Evolutionary conservation across 1,140 invertebrate species (phyloP).

Genomic region (Plutomurus gul): DNA sequence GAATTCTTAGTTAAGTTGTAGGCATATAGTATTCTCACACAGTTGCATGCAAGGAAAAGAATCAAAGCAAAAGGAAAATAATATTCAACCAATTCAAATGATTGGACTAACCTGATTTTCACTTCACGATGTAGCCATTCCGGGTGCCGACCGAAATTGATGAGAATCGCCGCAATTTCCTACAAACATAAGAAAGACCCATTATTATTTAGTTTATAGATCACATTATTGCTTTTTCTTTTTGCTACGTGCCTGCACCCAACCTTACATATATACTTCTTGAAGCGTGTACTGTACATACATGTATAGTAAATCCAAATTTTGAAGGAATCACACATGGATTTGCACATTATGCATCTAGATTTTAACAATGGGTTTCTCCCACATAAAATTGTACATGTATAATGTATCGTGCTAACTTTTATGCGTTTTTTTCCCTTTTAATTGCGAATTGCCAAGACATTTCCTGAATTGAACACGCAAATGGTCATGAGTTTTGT

Average conservation of each 20-base stretch:
- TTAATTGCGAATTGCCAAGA: too few relatives aligned
- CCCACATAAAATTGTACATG: too few relatives aligned
- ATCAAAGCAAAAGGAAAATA: not conserved
- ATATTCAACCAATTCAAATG: constrained; percentile 39
- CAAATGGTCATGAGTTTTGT: too few relatives aligned
- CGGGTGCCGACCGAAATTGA: constrained; percentile 92
- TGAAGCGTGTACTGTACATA: not conserved
- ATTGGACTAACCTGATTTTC: constrained; percentile 84
- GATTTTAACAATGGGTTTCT: too few relatives aligned
- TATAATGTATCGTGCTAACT: too few relatives aligned
- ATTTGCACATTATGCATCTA: too few relatives aligned
- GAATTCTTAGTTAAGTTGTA: too few relatives aligned
- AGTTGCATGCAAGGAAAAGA: not conserved
- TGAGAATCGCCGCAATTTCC: constrained; percentile 97
- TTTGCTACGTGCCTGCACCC: not conserved
- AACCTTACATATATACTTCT: not conserved
- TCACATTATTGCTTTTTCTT: not conserved
- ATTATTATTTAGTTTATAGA: not conserved
- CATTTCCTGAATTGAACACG: too few relatives aligned
- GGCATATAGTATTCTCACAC: too few relatives aligned
- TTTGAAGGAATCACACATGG: not conserved
- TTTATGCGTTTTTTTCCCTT: too few relatives aligned
- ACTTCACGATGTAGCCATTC: constrained; percentile 98
- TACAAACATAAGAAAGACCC: constrained; percentile 59
- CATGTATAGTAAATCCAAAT: not conserved